Percentiles rank a stretch among this genome's conserved stretches.
Evolutionary conservation across 2,797 vertebrate genomes (phyloP).

Genomic region (Tinamus major): DNA sequence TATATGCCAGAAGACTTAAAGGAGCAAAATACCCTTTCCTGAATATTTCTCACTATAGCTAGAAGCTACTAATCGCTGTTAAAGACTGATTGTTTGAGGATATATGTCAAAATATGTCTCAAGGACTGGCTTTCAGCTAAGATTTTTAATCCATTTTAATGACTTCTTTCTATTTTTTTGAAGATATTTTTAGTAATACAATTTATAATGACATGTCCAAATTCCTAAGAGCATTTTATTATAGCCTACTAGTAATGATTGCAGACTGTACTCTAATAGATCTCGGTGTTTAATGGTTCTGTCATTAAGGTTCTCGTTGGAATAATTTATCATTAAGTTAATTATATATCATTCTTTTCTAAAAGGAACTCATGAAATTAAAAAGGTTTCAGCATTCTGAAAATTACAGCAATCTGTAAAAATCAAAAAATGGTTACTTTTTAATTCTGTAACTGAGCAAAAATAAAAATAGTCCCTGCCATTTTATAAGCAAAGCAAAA

Average conservation of each 20-base stretch:
- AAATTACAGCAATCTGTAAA: not conserved
- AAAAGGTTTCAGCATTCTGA: slow-evolving; percentile 22
- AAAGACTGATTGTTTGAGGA: not conserved
- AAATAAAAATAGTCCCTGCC: not conserved
- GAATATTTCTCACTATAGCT: not conserved
- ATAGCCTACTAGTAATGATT: slow-evolving; percentile 56
- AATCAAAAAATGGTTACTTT: slow-evolving; percentile 1
- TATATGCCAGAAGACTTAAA: not conserved
- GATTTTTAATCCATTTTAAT: slow-evolving; percentile 50
- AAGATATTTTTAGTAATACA: slow-evolving; percentile 60
- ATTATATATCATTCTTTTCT: slow-evolving; percentile 69
- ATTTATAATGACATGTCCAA: slow-evolving; percentile 62
- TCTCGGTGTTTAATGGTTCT: slow-evolving; percentile 69
- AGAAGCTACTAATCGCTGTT: not conserved
- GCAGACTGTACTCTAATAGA: slow-evolving; percentile 46
- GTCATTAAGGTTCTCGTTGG: slow-evolving; percentile 65
- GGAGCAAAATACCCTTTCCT: not conserved
- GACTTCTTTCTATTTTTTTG: slow-evolving; percentile 45
- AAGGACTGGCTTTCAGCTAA: slow-evolving; percentile 4
- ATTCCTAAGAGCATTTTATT: slow-evolving; percentile 62
- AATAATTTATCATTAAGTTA: slow-evolving; percentile 71
- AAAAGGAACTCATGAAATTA: slow-evolving; percentile 42
- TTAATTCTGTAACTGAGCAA: not conserved
- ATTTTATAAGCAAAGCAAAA: not conserved
- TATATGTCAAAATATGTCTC: slow-evolving; percentile 28